Evolutionary conservation across 2,797 vertebrate genomes (phyloP), one percentile per base, ranked within the genome.

Genomic region (Anas capensis): DNA sequence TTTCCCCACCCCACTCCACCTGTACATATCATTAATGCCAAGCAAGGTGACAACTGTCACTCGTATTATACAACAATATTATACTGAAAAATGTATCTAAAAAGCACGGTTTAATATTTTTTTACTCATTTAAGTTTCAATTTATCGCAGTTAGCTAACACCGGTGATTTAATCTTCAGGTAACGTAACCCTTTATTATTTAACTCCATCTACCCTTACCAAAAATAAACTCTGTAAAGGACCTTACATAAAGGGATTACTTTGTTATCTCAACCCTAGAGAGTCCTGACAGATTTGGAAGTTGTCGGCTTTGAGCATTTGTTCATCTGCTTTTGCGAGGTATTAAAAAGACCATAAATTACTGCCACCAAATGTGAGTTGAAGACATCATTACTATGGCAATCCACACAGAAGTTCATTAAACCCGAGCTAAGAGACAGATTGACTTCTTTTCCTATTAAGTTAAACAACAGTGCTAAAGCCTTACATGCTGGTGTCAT

Each of bases 231-330:
- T 68, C 48, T 36, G 6, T 34, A 76, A 71, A 68, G 44, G 8
- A 65, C 7, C 19, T 95, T 88, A 88, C 3, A 4, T 88, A 87
- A 95, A 81, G 73, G 21, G 48, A 86, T 78, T 87, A 72, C 70
- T 57, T 87, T 14, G 71, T 75, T 82, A 92, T 70, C 73, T 34
- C 46, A 82, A 40, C 6, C 8, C 14, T 46, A n/a, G 10, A 40
- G 85, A 86, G 29, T 38, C 34, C 49, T 53, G 33, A 40, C 58
- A 72, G 66, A 88, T 48, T 42, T 27, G 48, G 8, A 56, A 65
- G 40, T 5, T 15, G 6, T 15, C 72, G 46, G 42, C 56, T 79
- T 83, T 27, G 21, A 76, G 34, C 10, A 26, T 29, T 51, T 78
- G 21, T 66, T 33, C 6, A 49, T 84, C 65, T 86, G 20, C 16